A percentile compares a stretch with the other conserved stretches of the same genome.
Evolutionary conservation across 2,888 invertebrate genomes (phyloP).

Genomic region (Aporophyla nigra): DNA sequence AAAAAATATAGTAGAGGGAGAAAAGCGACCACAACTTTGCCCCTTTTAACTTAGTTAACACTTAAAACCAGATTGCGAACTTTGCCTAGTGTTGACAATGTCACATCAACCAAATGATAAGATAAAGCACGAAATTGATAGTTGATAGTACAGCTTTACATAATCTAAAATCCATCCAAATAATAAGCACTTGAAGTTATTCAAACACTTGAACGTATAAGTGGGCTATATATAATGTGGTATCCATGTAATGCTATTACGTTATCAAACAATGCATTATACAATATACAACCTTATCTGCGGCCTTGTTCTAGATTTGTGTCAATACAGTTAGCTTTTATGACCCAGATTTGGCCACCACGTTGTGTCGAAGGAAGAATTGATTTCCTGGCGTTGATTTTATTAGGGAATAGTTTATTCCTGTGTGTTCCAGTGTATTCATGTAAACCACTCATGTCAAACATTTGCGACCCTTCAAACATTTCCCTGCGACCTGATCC

Average conservation of each 20-base stretch:
- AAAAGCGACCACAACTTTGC: neutral
- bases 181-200: neutral
- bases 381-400: conserved; percentile 9
- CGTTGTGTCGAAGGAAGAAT: neutral
- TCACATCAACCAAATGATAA: neutral
- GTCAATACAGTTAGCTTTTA: conserved; percentile 46
- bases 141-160: neutral
- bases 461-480: too few relatives aligned
- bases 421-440: too few relatives aligned
- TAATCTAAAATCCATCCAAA: neutral
- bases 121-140: neutral
- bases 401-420: too few relatives aligned
- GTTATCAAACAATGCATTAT: conserved; percentile 59
- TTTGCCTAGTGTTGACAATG: neutral
- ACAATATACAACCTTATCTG: conserved; percentile 47
- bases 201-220: conserved; percentile 14
- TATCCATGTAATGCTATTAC: conserved; percentile 18
- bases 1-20: neutral
- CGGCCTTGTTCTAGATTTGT: conserved; percentile 56
- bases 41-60: neutral
- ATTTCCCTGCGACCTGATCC: too few relatives aligned
- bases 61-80: too few relatives aligned
- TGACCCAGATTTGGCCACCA: conserved; percentile 1
- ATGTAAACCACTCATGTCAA: too few relatives aligned
- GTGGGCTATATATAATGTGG: conserved; percentile 12